phyloP scores from a whole-genome alignment of 2,113 vertebrate species.

The Sebastes schlegelii region DNA sequence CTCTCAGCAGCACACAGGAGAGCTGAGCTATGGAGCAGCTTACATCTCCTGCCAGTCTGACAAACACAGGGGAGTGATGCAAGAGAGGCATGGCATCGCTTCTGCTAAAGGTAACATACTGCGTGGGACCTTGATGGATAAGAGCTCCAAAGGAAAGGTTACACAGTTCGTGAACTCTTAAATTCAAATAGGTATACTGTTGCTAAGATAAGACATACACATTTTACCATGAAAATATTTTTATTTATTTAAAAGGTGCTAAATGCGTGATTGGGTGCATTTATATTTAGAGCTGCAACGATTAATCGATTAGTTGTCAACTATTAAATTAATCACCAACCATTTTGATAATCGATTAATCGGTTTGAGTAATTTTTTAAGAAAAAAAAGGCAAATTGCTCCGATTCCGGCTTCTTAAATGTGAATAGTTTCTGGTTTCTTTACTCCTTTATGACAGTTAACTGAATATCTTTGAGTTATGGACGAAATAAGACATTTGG shows the following conservation, averaged over 20 bases:
- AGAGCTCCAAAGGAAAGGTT: background rate
- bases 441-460: no score
- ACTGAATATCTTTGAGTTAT: no score
- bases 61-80: slow-evolving; percentile 42
- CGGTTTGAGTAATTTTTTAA: no score
- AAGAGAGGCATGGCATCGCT: slow-evolving; percentile 1
- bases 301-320: no score
- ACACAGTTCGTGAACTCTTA: background rate
- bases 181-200: background rate
- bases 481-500: no score
- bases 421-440: no score
- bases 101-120: background rate
- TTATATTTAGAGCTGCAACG: no score
- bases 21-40: slow-evolving; percentile 35
- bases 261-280: no score
- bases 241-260: background rate
- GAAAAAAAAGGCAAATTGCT: no score
- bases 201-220: background rate
- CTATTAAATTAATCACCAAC: no score
- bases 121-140: background rate
- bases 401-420: no score
- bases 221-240: background rate
- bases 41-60: slow-evolving; percentile 49
- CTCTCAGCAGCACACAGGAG: slow-evolving; percentile 41
- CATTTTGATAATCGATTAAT: no score